These are phyloP conservation scores for Cheilosia grossa DNA, from an alignment of 2,888 invertebrate genomes.

Conservation along the genomic window DNA sequence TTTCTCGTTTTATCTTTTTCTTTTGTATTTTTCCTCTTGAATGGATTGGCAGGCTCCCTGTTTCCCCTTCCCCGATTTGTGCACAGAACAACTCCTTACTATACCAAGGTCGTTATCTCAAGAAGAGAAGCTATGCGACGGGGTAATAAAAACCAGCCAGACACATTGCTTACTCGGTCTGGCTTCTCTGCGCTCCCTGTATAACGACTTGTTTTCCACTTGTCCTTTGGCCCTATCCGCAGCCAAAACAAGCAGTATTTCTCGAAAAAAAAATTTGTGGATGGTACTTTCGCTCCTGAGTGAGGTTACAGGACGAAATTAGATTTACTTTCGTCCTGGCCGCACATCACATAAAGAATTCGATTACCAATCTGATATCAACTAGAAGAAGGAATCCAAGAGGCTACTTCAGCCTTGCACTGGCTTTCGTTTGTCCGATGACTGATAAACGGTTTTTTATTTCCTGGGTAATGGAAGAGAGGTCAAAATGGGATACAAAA, in stretches of 20 bases:
- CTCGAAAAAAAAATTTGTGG: background rate
- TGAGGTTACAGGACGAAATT: slow-evolving; percentile 67
- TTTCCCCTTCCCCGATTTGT: slow-evolving; percentile 7
- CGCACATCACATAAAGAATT: slow-evolving; percentile 73
- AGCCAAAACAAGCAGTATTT: slow-evolving; percentile 31
- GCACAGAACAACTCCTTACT: slow-evolving; percentile 29
- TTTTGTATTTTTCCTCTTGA: slow-evolving; percentile 59
- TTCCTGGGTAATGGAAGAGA: slow-evolving; percentile 41
- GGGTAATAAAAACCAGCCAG: slow-evolving; percentile 66
- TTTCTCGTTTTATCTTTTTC: slow-evolving; percentile 21
- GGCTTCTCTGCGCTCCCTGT: background rate
- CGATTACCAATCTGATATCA: slow-evolving; percentile 73
- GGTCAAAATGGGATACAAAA: slow-evolving; percentile 56
- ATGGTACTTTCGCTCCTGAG: slow-evolving; percentile 11
- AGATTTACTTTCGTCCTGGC: slow-evolving; percentile 74
- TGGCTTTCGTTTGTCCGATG: slow-evolving; percentile 59
- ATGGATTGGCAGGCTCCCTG: slow-evolving; percentile 48
- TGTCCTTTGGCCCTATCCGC: slow-evolving; percentile 64
- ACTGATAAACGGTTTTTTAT: slow-evolving; percentile 67
- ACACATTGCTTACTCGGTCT: slow-evolving; percentile 46
- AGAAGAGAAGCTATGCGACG: slow-evolving; percentile 32
- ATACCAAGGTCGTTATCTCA: slow-evolving; percentile 62
- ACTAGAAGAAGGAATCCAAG: slow-evolving; percentile 29
- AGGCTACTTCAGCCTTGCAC: slow-evolving; percentile 35
- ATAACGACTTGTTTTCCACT: slow-evolving; percentile 59